Base-by-base conservation (phyloP, 2,113 vertebrate genomes). In the Otis tarda region DNA sequence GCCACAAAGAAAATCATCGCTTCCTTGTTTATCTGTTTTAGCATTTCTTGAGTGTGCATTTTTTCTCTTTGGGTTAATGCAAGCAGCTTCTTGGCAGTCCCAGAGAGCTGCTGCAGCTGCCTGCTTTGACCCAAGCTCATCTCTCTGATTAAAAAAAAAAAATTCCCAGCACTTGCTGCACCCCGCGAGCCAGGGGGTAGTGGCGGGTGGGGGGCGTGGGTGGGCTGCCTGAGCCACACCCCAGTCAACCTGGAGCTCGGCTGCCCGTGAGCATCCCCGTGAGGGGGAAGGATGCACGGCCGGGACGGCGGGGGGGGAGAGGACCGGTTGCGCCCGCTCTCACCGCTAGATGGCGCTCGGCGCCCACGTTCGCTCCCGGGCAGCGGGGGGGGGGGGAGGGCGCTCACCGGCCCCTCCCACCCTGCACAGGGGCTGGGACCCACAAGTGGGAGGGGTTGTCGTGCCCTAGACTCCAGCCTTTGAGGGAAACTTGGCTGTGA, bases 281-380 rank as follows among this genome's bases (percentile, higher is more conserved):
- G 41, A 43, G 41, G 14, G 41, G 41, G 41, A 43, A 43, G 41
- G 41, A 43, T 43, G 41, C 41, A 14, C 41, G 41, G 41, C 41
- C 41, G 41, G 41, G 41, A 43, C 41, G 41, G 41, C 41, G 41
- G 41, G 15, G 41, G 41, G 41, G 41, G 41, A 43, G 41, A 14
- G 41, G 41, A 43, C 41, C 41, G 41, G 41, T 43, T 16, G 41
- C 41, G 41, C 41, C 41, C 41, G 45, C 57, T 35, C 57, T 14
- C 82, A 49, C 96, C 96, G 70, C 92, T 92, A 96, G 96, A 77
- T 96, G 96, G 96, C 82, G 96, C 96, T 90, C 94, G 71, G 79
- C 5, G 31, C 90, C 79, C 86, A 12, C 86, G 49, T 47, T 91
- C 0, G 37, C 52, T 83, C 12, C 60, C 3, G 47, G 30, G 3